A percentile compares a stretch with the other conserved stretches of the same genome.
phyloP scores from a whole-genome alignment of 2,888 invertebrate genomes.

The Rhingia campestris region DNA sequence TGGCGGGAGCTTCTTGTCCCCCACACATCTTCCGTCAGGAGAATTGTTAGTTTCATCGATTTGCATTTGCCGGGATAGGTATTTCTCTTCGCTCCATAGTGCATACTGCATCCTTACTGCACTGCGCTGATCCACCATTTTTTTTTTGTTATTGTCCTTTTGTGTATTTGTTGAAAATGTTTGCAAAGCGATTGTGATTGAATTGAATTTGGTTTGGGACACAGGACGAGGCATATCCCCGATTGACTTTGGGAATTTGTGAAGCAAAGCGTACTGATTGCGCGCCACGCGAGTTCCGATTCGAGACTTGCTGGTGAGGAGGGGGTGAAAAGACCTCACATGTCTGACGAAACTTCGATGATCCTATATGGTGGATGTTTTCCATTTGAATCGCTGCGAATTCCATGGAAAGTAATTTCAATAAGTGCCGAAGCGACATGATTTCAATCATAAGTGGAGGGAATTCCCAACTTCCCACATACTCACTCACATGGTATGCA shows the following conservation, averaged over 20 bases:
- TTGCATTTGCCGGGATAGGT: slow-evolving; percentile 18
- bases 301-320: too few species aligned
- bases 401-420: slow-evolving; percentile 50
- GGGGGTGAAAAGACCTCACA: slow-evolving; percentile 2
- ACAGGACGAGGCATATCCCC: not conserved
- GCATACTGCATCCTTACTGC: slow-evolving; percentile 26
- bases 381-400: slow-evolving; percentile 19
- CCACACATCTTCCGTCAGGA: not conserved
- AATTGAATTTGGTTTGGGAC: slow-evolving; percentile 48
- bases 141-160: not conserved
- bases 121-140: slow-evolving; percentile 38
- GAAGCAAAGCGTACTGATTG: slow-evolving; percentile 36
- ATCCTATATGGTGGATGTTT: slow-evolving; percentile 34
- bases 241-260: slow-evolving; percentile 44
- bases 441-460: slow-evolving; percentile 52
- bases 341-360: slow-evolving; percentile 19
- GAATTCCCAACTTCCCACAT: slow-evolving; percentile 1
- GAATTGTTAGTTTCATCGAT: slow-evolving; percentile 14
- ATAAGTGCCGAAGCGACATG: slow-evolving; percentile 40
- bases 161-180: not conserved
- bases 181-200: slow-evolving; percentile 56
- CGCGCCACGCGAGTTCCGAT: not conserved
- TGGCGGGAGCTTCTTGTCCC: not conserved
- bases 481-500: not conserved
- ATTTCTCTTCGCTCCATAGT: not conserved